These are phyloP conservation scores for Merops nubicus DNA, from an alignment of 2,113 vertebrate species.

Conservation along the genomic window DNA sequence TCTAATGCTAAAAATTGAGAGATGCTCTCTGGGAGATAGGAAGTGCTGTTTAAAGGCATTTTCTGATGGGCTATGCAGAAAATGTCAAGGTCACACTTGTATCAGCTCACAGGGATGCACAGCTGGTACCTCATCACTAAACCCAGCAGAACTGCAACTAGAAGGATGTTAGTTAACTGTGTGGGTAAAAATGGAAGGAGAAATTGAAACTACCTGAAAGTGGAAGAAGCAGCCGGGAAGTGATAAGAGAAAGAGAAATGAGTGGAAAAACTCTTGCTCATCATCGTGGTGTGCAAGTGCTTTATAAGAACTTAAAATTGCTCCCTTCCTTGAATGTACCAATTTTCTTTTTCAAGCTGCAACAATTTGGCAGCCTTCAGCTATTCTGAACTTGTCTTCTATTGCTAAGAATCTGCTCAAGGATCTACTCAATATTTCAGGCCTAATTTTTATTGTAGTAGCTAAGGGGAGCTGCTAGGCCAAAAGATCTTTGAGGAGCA, in stretches of 20 bases:
- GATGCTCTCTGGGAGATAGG: background rate
- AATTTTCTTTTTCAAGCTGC: constrained; percentile 34
- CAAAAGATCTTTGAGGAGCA: background rate
- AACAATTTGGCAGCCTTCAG: background rate
- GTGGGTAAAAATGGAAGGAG: constrained; percentile 28
- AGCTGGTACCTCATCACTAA: constrained; percentile 41
- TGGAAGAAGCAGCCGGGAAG: background rate
- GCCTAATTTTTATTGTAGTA: background rate
- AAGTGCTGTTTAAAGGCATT: background rate
- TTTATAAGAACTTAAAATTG: constrained; percentile 27
- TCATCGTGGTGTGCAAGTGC: background rate
- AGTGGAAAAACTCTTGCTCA: background rate
- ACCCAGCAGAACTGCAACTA: background rate
- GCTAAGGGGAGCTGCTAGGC: background rate
- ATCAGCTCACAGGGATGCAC: constrained; percentile 30
- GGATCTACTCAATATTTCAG: background rate
- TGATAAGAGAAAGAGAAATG: background rate
- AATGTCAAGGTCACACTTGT: background rate
- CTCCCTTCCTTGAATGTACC: background rate
- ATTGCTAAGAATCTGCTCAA: background rate
- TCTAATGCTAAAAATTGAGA: background rate
- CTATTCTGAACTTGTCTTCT: background rate
- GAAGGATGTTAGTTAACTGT: background rate
- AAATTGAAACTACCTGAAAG: constrained; percentile 26
- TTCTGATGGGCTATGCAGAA: background rate